Conservation (phyloP, 2,888 invertebrate genomes). For the Poecilobothrus nobilitatus region DNA sequence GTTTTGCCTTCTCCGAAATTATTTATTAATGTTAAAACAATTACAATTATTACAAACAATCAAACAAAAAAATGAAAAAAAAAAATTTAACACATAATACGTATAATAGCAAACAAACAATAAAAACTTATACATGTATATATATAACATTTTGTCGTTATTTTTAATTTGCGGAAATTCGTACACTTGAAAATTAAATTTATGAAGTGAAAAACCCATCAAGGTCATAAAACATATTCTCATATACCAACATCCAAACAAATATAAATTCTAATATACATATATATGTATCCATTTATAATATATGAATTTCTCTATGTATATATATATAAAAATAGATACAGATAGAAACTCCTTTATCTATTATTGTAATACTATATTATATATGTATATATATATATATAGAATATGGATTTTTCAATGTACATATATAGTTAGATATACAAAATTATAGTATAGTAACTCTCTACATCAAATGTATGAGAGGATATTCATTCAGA, state of each 20-base stretch:
- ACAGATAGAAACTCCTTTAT: neutral
- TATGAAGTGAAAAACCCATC: constrained; percentile 5
- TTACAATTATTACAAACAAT: neutral
- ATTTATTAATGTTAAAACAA: neutral
- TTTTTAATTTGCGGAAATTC: constrained; percentile 4
- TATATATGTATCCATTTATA: neutral
- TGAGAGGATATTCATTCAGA: neutral
- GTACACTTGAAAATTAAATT: neutral
- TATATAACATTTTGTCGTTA: neutral
- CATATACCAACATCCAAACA: neutral
- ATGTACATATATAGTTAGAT: too few relatives aligned
- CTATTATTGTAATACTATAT: neutral
- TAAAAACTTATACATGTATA: neutral
- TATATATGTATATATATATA: too few relatives aligned
- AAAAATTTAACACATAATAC: too few relatives aligned
- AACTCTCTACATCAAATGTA: constrained; percentile 2
- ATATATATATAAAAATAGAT: neutral
- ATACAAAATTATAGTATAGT: neutral
- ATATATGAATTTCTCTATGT: neutral
- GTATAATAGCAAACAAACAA: neutral
- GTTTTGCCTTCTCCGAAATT: neutral
- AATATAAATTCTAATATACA: neutral
- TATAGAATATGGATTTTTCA: too few relatives aligned
- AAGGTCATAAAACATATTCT: neutral
- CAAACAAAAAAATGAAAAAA: too few relatives aligned